phyloP scores from a whole-genome alignment of 2,797 vertebrate genomes.

The Halcyon badia region DNA sequence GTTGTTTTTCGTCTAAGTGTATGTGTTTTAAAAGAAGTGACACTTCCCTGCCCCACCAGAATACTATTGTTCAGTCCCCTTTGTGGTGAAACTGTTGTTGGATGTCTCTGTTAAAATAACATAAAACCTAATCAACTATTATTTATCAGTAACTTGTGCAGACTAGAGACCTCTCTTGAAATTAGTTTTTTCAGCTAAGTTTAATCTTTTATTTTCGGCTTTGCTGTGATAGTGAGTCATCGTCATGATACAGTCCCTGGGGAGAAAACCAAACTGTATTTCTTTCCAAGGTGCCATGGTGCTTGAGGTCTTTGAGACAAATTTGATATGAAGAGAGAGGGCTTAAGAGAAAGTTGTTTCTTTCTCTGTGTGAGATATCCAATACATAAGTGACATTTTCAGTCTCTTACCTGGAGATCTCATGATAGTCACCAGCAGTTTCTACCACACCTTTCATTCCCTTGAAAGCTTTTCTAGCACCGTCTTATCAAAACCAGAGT shows the following conservation, averaged over 20 bases:
- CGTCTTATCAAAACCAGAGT: background rate
- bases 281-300: background rate
- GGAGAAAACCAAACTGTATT: background rate
- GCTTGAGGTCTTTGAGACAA: background rate
- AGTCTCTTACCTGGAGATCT: background rate
- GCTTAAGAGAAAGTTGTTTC: background rate
- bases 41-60: background rate
- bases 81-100: background rate
- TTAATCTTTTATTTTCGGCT: background rate
- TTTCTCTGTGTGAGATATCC: background rate
- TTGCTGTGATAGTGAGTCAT: background rate
- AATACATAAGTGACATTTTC: background rate
- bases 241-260: background rate
- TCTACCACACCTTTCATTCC: background rate
- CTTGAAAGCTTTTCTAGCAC: background rate
- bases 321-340: background rate
- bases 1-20: background rate
- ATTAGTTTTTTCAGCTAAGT: background rate
- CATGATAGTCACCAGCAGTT: background rate
- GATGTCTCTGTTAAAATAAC: background rate
- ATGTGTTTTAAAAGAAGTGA: background rate
- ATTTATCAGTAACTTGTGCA: background rate
- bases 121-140: background rate
- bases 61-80: background rate
- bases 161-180: background rate